These are phyloP conservation scores for Macropodus opercularis DNA, from an alignment of 2,797 vertebrate species.

Conservation along the genomic window DNA sequence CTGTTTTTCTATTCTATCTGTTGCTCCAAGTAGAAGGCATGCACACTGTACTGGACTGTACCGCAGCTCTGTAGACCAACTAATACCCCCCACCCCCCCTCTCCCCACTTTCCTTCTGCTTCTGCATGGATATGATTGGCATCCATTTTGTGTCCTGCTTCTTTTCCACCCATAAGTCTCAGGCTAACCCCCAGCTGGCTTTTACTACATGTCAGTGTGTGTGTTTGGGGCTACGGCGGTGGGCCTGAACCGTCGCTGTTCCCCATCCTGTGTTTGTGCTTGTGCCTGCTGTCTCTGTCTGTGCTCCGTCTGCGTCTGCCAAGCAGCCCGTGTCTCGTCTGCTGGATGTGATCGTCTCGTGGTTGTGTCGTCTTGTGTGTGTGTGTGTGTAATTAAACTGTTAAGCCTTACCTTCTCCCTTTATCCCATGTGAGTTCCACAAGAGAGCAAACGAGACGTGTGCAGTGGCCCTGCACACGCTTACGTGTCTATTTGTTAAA, in stretches of 20 bases:
- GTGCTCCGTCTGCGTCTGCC: slow-evolving; percentile 70
- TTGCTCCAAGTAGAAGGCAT: slow-evolving; percentile 87
- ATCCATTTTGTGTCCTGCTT: slow-evolving; percentile 83
- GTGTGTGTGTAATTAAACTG: slow-evolving; percentile 85
- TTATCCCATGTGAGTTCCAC: slow-evolving; percentile 81
- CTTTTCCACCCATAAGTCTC: slow-evolving; percentile 80
- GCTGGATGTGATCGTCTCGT: slow-evolving; percentile 65
- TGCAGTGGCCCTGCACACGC: not conserved
- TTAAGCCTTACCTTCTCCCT: slow-evolving; percentile 76
- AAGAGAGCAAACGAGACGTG: slow-evolving; percentile 77
- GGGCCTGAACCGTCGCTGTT: slow-evolving; percentile 13
- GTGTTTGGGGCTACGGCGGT: slow-evolving; percentile 63
- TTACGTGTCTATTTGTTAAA: not conserved
- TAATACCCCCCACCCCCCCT: slow-evolving; percentile 33
- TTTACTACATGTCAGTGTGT: slow-evolving; percentile 75
- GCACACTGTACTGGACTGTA: slow-evolving; percentile 79
- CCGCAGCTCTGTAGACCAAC: slow-evolving; percentile 79
- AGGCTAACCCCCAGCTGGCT: slow-evolving; percentile 78
- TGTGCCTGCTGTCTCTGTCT: slow-evolving; percentile 77
- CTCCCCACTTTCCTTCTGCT: slow-evolving; percentile 39
- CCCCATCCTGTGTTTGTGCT: slow-evolving; percentile 60
- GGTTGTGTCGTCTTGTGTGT: slow-evolving; percentile 77
- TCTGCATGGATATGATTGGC: slow-evolving; percentile 86
- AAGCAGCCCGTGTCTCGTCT: slow-evolving; percentile 63
- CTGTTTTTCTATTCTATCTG: slow-evolving; percentile 91